A percentile compares a stretch with the other conserved stretches of the same genome.
Evolutionary conservation across 2,797 vertebrate species (phyloP).

Genomic region (Ispidina picta): DNA sequence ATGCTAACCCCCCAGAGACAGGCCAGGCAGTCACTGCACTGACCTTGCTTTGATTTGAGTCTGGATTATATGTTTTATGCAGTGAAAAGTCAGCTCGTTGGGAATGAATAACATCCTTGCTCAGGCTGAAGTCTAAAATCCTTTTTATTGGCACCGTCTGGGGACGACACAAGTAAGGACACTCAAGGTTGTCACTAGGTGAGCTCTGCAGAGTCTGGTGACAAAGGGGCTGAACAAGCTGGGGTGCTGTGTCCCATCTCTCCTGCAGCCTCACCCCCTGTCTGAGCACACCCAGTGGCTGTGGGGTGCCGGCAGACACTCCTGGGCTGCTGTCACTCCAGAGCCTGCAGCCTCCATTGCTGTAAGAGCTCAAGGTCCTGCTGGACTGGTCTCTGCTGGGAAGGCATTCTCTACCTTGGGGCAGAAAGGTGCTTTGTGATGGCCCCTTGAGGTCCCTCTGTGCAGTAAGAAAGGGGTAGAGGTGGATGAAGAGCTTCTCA

Average conservation of each 20-base stretch:
- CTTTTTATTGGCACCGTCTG: conserved; percentile 45
- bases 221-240: not conserved
- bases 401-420: not conserved
- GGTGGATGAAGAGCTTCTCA: not conserved
- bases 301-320: not conserved
- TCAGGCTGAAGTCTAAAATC: conserved; percentile 39
- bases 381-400: not conserved
- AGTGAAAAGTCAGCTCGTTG: conserved; percentile 37
- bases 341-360: not conserved
- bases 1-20: conserved; percentile 23
- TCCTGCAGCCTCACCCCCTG: not conserved
- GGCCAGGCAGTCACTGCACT: not conserved
- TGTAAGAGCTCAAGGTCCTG: not conserved
- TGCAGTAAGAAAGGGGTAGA: not conserved
- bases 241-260: not conserved
- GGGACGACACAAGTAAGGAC: conserved; percentile 28
- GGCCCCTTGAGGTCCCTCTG: not conserved
- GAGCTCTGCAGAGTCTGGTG: not conserved
- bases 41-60: conserved; percentile 48
- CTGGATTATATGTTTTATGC: conserved; percentile 60
- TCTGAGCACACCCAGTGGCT: not conserved
- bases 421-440: not conserved
- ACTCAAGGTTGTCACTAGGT: conserved; percentile 61
- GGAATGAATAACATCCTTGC: conserved; percentile 45
- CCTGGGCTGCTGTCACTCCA: rapidly evolving